These are phyloP conservation scores for Drosophila affinis DNA, from an alignment of 2,888 invertebrate species.

Conservation along the genomic window DNA sequence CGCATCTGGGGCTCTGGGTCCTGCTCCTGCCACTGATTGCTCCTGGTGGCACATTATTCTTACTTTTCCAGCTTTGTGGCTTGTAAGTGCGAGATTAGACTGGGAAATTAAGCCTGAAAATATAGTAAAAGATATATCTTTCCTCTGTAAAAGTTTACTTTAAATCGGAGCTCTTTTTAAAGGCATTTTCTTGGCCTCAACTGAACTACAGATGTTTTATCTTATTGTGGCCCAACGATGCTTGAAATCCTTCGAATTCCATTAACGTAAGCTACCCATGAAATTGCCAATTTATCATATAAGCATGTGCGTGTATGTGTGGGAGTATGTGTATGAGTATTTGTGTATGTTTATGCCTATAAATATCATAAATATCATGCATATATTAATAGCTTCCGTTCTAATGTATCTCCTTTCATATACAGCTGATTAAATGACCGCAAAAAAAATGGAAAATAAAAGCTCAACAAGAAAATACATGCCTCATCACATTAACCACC, in stretches of 20 bases:
- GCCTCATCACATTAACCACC: slow-evolving; percentile 19
- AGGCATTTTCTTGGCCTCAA: too few species aligned
- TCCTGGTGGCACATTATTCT: slow-evolving; percentile 16
- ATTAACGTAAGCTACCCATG: neutral
- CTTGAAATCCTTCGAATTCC: neutral
- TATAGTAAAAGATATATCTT: too few species aligned
- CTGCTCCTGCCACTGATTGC: slow-evolving; percentile 8
- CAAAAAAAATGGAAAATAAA: slow-evolving; percentile 17
- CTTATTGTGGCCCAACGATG: neutral
- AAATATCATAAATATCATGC: neutral
- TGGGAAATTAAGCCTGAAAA: slow-evolving; percentile 9
- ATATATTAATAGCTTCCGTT: neutral
- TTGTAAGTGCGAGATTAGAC: slow-evolving; percentile 32
- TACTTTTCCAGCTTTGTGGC: slow-evolving; percentile 30
- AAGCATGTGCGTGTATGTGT: neutral
- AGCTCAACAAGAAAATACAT: slow-evolving; percentile 31
- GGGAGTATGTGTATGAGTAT: neutral
- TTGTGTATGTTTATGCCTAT: neutral
- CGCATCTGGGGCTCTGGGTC: neutral
- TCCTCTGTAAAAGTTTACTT: too few species aligned
- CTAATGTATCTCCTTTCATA: neutral
- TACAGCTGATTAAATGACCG: slow-evolving; percentile 37
- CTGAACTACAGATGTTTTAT: neutral
- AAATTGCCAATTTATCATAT: neutral
- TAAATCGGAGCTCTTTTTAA: too few species aligned